phyloP scores from a whole-genome alignment of 1,140 invertebrate species.

The Tetramorium parvispinum region DNA sequence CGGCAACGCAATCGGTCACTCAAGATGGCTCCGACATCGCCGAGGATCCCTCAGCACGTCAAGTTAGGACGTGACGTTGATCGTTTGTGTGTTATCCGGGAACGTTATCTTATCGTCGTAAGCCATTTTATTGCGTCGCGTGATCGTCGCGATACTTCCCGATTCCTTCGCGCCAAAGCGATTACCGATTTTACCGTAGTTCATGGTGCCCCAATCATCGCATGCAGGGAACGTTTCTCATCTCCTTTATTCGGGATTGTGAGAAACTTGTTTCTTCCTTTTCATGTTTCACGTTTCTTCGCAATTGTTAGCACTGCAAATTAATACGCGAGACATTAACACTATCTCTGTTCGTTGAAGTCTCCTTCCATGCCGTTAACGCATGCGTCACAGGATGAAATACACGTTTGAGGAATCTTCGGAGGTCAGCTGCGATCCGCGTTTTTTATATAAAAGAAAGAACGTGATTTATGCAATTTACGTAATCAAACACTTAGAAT shows the following conservation, averaged over 20 bases:
- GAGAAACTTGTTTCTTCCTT: neutral
- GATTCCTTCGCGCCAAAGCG: neutral
- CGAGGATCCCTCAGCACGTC: neutral
- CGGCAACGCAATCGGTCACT: neutral
- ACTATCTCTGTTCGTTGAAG: neutral
- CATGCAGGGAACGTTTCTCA: neutral
- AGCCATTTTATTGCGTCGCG: neutral
- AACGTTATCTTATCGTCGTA: slow-evolving; percentile 47
- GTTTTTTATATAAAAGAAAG: neutral
- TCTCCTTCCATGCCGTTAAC: neutral
- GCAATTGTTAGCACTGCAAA: neutral
- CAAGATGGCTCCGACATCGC: slow-evolving; percentile 18
- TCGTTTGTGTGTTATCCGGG: neutral
- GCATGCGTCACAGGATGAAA: neutral
- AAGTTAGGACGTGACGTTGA: slow-evolving; percentile 33
- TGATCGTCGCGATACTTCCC: neutral
- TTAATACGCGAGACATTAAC: neutral
- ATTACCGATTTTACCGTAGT: neutral
- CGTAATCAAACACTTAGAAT: neutral
- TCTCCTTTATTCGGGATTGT: neutral
- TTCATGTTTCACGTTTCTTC: neutral
- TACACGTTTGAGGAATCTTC: neutral
- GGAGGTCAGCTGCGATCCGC: neutral
- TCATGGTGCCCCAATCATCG: too few species aligned
- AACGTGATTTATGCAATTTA: neutral